Conservation (phyloP, 2,797 vertebrate genomes). For the Glossophaga mutica region DNA sequence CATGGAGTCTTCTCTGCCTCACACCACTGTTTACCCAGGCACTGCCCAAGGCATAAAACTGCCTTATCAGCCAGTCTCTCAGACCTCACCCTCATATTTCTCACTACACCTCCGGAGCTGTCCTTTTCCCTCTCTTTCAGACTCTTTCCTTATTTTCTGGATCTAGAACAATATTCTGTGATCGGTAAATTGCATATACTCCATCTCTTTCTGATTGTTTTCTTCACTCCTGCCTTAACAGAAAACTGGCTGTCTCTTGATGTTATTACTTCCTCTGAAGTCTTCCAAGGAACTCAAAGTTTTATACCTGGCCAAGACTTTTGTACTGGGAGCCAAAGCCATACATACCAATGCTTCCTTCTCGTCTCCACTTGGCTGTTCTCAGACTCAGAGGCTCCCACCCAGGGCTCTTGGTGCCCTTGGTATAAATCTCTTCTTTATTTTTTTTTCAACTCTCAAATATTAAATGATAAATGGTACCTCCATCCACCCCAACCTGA, state of each 20-base stretch:
- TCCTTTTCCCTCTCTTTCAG: background rate
- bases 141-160: background rate
- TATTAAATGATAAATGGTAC: background rate
- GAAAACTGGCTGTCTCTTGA: background rate
- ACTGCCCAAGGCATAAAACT: too few relatives aligned
- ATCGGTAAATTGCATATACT: background rate
- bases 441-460: background rate
- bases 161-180: background rate
- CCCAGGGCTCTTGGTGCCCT: background rate
- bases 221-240: background rate
- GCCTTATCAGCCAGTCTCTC: background rate
- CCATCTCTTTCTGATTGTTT: background rate
- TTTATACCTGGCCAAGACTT: slow-evolving; percentile 14
- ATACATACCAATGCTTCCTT: background rate
- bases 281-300: background rate
- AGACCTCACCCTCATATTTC: background rate
- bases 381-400: background rate
- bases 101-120: fast-evolving
- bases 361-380: background rate
- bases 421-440: background rate
- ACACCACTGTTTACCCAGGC: background rate
- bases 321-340: background rate
- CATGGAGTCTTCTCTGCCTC: background rate
- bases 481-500: background rate
- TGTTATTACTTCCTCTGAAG: background rate